phyloP scores from a whole-genome alignment of 2,113 vertebrate species.

The Suncus etruscus region DNA sequence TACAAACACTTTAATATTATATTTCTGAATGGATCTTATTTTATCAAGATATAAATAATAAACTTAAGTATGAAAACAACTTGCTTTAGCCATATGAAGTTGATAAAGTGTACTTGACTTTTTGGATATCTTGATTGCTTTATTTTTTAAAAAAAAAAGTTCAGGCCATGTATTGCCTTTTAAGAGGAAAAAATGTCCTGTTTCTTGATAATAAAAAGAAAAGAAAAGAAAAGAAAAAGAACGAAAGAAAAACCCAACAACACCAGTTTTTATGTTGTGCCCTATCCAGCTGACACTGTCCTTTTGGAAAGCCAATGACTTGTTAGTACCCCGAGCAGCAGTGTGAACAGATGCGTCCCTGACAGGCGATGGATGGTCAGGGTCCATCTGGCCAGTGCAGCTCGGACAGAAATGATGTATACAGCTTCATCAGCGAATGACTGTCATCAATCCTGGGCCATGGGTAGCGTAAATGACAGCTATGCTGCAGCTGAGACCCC shows the following conservation, averaged over 20 bases:
- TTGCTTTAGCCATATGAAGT: constrained; percentile 53
- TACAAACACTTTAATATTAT: constrained; percentile 58
- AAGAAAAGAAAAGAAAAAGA: constrained; percentile 55
- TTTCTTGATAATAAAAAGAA: constrained; percentile 58
- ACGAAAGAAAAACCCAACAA: constrained; percentile 60
- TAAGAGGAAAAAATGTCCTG: constrained; percentile 17
- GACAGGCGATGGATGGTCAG: constrained; percentile 99
- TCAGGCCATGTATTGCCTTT: constrained; percentile 29
- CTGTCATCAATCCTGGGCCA: constrained; percentile 99
- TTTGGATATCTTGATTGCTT: constrained; percentile 54
- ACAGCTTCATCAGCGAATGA: constrained; percentile 99
- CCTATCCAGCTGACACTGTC: constrained; percentile 94
- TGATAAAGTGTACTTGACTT: constrained; percentile 50
- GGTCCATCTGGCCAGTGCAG: constrained; percentile 99
- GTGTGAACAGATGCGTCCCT: constrained; percentile 99
- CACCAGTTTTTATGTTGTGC: constrained; percentile 86
- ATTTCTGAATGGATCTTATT: constrained; percentile 54
- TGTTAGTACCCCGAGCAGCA: constrained; percentile 99
- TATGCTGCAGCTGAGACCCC: constrained; percentile 94
- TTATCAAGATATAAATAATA: constrained; percentile 28
- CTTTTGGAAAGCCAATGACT: constrained; percentile 98
- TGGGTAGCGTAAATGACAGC: constrained; percentile 97
- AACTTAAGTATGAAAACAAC: constrained; percentile 60
- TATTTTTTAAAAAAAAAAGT: not conserved
- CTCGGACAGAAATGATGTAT: constrained; percentile 99